Evolutionary conservation across 2,797 vertebrate species (phyloP), one percentile per base, ranked within the genome.

Genomic region (Syndactyla subalaris): DNA sequence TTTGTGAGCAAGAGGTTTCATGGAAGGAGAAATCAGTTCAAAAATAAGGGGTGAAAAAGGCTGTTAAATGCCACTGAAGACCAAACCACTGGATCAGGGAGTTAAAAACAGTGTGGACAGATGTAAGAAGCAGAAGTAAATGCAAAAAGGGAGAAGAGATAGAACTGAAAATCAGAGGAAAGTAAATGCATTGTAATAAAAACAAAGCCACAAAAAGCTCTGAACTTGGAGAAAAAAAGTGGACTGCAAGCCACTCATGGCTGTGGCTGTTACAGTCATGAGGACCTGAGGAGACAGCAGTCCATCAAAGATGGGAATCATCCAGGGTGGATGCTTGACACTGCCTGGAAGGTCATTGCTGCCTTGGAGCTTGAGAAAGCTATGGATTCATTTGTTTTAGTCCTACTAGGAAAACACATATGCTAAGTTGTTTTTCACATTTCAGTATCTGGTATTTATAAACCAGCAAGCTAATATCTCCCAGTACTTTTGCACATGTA

Each of bases 11-110:
- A 46, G 3, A n/a, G 30, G 15, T 27, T 88, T 43, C 43, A 12
- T 30, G 21, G 73, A 66, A 79, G 29, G 51, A 90, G 54, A 70
- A 95, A 96, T 52, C 58, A 85, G 8, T 82, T 91, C 49, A 94
- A 59, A 91, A 84, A 24, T 61, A 49, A 57, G 27, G 22, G 22
- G 17, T 75, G 30, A 73, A 63, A 95, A 74, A 46, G 21, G 15
- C 48, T 68, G 20, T 80, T 94, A 94, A 93, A 88, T 91, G 55
- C 24, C 61, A 51, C 43, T 55, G 46, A 57, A 48, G 85, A 76
- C 19, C 58, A 59, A 63, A 34, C 48, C 72, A 26, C 15, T 91
- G 34, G 61, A 54, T 88, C 34, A 80, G 46, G 22, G n/a, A 92
- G 45, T 62, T 54, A 72, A 75, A 88, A 85, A 9, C 49, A 34